Evolutionary conservation across 2,888 invertebrate species (phyloP), one percentile per base, ranked within the genome.

Genomic region (Chloroclystis v-ata): DNA sequence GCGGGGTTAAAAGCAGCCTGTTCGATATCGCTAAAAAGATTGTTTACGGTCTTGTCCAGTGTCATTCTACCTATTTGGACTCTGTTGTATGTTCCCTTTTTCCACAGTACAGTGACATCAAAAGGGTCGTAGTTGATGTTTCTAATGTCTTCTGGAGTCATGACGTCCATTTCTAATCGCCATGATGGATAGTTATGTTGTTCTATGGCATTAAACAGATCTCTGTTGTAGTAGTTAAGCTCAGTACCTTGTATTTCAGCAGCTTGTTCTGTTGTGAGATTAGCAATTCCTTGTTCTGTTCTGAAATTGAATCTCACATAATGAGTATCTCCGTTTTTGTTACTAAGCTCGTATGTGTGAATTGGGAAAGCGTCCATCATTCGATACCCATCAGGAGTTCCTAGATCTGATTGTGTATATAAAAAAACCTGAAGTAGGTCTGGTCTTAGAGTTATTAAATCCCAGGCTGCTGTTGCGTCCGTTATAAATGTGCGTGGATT

Each of bases 301-400:
- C 94, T 94, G 68, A 92, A 93, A 73, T 96, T 96, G 83, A 97
- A 97, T 86, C 95, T 96, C 58, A 94, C 94, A 72, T 93, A 97
- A 56, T 92, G 85, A 4, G 89, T 76, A 45, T 93, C 89, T 0
- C 92, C 91, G 2, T 90, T 77, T 9, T 82, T 89, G 75, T 97
- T 97, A 16, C 95, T 90, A 52, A 97, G 72, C 73, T 96, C 96
- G 77, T 94, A 97, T 0, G 96, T 95, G 74, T 97, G 97, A 0
- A 94, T 94, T 4, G 95, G 94, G 63, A 95, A 97, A 29, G 95
- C 95, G 67, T 97, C 94, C 96, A 97, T 97, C 72, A 92, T 92
- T 16, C 96, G 90, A 75, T 91, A 93, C 2, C 96, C 96, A 72
- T 96, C 93, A 0, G 97, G 97, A 54, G 94, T 93, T 14, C 97